A percentile compares a stretch with the other conserved stretches of the same genome.
phyloP scores from a whole-genome alignment of 2,888 invertebrate species.

The Diarsia dahlii region DNA sequence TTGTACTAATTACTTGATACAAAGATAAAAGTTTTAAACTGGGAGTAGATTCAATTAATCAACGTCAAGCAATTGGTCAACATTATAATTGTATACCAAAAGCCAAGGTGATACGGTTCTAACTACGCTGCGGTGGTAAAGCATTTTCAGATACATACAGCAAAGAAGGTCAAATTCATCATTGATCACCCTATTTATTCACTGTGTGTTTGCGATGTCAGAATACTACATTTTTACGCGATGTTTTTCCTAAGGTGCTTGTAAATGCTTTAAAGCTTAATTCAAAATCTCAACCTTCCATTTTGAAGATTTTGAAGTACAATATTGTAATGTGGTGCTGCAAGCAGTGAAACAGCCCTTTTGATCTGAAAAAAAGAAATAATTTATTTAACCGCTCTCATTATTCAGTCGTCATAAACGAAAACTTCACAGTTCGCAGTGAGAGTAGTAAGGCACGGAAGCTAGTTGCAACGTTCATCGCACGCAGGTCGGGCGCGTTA shows the following conservation, averaged over 20 bases:
- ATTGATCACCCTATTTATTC: no score
- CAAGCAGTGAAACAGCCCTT: no score
- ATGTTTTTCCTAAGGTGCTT: no score
- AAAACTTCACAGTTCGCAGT: slow-evolving; percentile 27
- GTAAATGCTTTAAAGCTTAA: not conserved
- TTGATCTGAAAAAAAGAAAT: not conserved
- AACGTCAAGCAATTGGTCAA: not conserved
- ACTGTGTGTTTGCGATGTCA: not conserved
- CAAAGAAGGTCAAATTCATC: not conserved
- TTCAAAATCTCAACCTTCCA: not conserved
- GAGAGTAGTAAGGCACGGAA: slow-evolving; percentile 50
- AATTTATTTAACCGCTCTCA: slow-evolving; percentile 8
- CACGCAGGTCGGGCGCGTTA: slow-evolving; percentile 79
- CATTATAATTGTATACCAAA: not conserved
- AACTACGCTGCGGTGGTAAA: not conserved
- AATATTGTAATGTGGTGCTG: not conserved
- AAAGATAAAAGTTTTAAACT: not conserved
- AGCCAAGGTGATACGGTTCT: not conserved
- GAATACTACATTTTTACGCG: no score
- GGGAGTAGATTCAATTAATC: no score
- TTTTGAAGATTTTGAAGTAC: not conserved
- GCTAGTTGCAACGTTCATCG: slow-evolving; percentile 68
- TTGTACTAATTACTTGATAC: not conserved
- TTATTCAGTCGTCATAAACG: slow-evolving; percentile 22
- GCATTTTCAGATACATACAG: not conserved